A percentile compares a stretch with the other conserved stretches of the same genome.
These are phyloP conservation scores for Abscondita cerata DNA, from an alignment of 2,888 invertebrate genomes.

Conservation along the genomic window DNA sequence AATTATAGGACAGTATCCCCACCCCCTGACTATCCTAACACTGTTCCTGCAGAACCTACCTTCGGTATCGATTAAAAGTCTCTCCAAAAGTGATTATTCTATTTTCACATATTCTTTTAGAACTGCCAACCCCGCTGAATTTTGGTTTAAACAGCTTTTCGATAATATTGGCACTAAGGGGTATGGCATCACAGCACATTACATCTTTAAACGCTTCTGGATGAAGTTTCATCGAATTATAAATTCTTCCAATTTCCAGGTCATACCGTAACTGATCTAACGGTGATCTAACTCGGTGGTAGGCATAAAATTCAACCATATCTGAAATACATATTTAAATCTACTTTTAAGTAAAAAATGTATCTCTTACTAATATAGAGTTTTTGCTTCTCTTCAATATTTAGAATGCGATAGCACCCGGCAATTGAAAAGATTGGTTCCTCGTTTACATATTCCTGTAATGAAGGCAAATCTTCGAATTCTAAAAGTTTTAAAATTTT, in stretches of 20 bases:
- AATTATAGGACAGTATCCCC: too few relatives aligned
- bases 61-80: slow-evolving; percentile 1
- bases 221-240: slow-evolving; percentile 4
- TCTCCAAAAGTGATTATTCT: background rate
- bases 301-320: slow-evolving; percentile 16
- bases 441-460: background rate
- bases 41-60: background rate
- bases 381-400: slow-evolving; percentile 2
- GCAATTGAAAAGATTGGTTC: slow-evolving; percentile 4
- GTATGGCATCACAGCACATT: background rate
- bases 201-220: slow-evolving; percentile 7
- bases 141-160: background rate
- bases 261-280: slow-evolving; percentile 10
- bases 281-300: slow-evolving; percentile 9
- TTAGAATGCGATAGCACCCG: slow-evolving; percentile 1
- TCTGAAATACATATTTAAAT: slow-evolving; percentile 12
- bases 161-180: background rate
- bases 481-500: too few relatives aligned
- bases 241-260: slow-evolving; percentile 7
- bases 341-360: slow-evolving; percentile 3
- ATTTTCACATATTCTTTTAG: background rate
- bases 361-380: slow-evolving; percentile 4
- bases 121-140: slow-evolving; percentile 2
- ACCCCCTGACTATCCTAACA: background rate
- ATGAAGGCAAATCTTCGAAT: background rate